Conservation (phyloP, 2,113 vertebrate genomes). For the Saccopteryx bilineata region DNA sequence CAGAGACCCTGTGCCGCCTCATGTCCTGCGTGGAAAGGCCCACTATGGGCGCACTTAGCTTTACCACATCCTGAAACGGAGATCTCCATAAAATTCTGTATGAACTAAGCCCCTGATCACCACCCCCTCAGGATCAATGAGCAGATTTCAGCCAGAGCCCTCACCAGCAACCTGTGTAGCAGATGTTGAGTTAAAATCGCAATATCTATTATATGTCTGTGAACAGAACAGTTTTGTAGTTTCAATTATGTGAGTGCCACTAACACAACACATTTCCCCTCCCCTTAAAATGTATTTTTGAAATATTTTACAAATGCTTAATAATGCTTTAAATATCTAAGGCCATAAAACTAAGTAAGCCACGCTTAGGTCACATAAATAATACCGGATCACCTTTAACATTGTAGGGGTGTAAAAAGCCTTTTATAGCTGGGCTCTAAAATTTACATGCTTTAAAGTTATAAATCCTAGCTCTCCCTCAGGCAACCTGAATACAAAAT, state of each 20-base stretch:
- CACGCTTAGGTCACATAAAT: slow-evolving; percentile 71
- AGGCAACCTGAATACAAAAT: slow-evolving; percentile 40
- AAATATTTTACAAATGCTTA: slow-evolving; percentile 85
- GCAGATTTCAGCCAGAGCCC: slow-evolving; percentile 88
- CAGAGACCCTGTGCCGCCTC: slow-evolving; percentile 73
- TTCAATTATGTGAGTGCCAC: slow-evolving; percentile 85
- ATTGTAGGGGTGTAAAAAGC: slow-evolving; percentile 73
- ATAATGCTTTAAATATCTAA: slow-evolving; percentile 84
- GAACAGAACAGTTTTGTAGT: slow-evolving; percentile 81
- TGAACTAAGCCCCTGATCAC: slow-evolving; percentile 81
- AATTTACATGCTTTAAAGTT: slow-evolving; percentile 74
- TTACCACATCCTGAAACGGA: slow-evolving; percentile 87
- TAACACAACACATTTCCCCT: slow-evolving; percentile 79
- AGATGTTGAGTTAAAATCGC: slow-evolving; percentile 88
- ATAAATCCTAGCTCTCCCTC: slow-evolving; percentile 41
- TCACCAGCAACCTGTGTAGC: slow-evolving; percentile 86
- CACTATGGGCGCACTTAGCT: slow-evolving; percentile 83
- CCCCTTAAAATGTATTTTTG: slow-evolving; percentile 80
- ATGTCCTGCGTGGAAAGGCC: slow-evolving; percentile 81
- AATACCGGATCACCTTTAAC: slow-evolving; percentile 73
- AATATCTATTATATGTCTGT: slow-evolving; percentile 80
- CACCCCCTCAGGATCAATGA: slow-evolving; percentile 81
- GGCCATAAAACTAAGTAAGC: slow-evolving; percentile 83
- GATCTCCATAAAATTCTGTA: slow-evolving; percentile 85
- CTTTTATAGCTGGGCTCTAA: slow-evolving; percentile 75